Evolutionary conservation across 2,888 invertebrate species (phyloP), one percentile per base, ranked within the genome.

Genomic region (Ceratothoa steindachneri): DNA sequence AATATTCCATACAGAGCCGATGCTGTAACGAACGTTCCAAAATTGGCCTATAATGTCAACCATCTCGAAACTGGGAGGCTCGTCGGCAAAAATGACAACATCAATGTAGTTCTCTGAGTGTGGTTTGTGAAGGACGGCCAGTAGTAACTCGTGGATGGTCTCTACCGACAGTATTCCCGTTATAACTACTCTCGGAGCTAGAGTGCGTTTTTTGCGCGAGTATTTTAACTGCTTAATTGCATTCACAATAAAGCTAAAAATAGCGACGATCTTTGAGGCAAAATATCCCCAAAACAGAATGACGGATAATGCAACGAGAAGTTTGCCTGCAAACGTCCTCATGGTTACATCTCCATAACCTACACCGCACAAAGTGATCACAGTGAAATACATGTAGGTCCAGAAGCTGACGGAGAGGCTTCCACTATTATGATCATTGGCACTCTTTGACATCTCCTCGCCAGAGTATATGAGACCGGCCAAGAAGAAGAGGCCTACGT

Each of bases 231-330:
- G 27, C 1, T n/a, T n/a, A 24, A 15, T 60, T 60, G 22, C 27
- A 22, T 60, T 60, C 12, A 24, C 24, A 22, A 60, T 60, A 24
- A 24, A 60, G 9, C 24, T 60, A 7, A 60, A 60, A 60, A 60
- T 22, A 12, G 24, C 12, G 12, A 24, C 60, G 12, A 60, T 24
- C 24, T 60, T 60, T n/a, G 60, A 60, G 1, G 3, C 60, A 60
- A 60, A 60, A 60, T 60, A 60, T 1, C 60, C 60, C 60, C 60
- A 60, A 60, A 60, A 24, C 24, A 60, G 24, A 22, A 60, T 24
- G n/a, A 60, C 24, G n/a, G 60, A 60, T 22, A 60, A 60, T 24
- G 60, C 19, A 2, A 60, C 60, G 12, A 60, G 19, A 1, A 60
- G 60, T 24, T 24, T 60, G 1, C 60, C 60, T 22, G 60, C 22